A percentile compares a stretch with the other conserved stretches of the same genome.
Evolutionary conservation across 2,113 vertebrate genomes (phyloP).

Genomic region (Pleuronectes platessa): DNA sequence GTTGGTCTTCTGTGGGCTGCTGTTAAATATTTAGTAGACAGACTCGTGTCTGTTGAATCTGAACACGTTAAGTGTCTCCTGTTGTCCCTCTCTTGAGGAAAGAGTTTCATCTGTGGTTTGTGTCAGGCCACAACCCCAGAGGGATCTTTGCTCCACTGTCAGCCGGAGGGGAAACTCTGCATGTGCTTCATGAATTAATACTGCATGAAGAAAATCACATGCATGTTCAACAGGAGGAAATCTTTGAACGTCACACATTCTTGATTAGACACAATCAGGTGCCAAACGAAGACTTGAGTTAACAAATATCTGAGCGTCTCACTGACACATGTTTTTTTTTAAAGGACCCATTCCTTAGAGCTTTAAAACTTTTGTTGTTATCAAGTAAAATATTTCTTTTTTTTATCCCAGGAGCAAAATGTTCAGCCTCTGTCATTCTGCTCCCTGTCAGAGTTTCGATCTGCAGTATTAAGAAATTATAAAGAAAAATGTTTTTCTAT

Average conservation of each 20-base stretch:
- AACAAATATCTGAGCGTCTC: no score
- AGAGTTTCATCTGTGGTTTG: constrained; percentile 14
- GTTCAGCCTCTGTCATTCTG: no score
- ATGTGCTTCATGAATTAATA: not conserved
- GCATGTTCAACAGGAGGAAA: not conserved
- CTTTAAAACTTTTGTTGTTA: no score
- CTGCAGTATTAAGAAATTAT: no score
- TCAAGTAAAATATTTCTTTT: no score
- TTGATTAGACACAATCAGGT: no score
- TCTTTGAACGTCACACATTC: not conserved
- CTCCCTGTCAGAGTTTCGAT: no score
- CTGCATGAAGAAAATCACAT: not conserved
- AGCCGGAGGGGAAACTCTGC: not conserved
- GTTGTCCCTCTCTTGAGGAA: constrained; percentile 21
- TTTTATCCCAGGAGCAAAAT: no score
- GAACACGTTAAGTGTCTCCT: constrained; percentile 32
- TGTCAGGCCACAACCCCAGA: constrained; percentile 14
- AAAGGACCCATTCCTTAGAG: no score
- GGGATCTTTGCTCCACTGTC: constrained; percentile 18
- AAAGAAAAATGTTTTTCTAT: no score
- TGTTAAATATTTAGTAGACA: constrained; percentile 56
- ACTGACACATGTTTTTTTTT: no score
- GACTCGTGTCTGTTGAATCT: constrained; percentile 15
- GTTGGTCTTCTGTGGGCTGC: constrained; percentile 17
- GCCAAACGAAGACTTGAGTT: no score